phyloP scores from a whole-genome alignment of 1,140 invertebrate genomes.

The Drosophila pachea region DNA sequence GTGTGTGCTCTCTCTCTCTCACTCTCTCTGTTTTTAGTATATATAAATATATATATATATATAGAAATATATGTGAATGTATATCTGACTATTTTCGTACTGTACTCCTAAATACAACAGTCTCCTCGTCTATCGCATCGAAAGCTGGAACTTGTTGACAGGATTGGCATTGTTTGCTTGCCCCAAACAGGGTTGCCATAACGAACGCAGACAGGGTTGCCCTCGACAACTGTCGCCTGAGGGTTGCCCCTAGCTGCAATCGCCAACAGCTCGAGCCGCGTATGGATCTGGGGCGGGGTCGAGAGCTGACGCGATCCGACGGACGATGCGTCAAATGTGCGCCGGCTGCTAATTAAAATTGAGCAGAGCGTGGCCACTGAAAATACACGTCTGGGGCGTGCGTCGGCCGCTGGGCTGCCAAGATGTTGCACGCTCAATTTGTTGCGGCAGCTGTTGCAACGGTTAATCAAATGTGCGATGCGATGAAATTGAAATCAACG shows the following conservation, averaged over 20 bases:
- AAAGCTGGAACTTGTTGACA: constrained; percentile 25
- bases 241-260: neutral
- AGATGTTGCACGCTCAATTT: constrained; percentile 47
- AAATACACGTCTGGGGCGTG: constrained; percentile 9
- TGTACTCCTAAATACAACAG: constrained; percentile 22
- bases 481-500: constrained; percentile 69
- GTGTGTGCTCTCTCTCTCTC: too few species aligned
- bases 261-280: constrained; percentile 16
- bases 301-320: neutral
- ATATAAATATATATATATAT: neutral
- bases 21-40: too few species aligned
- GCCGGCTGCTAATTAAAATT: constrained; percentile 34
- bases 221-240: constrained; percentile 18
- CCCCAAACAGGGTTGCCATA: constrained; percentile 40
- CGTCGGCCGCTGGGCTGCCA: constrained; percentile 23
- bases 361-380: constrained; percentile 6
- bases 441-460: constrained; percentile 53
- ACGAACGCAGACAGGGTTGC: constrained; percentile 18
- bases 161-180: constrained; percentile 36
- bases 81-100: neutral
- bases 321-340: constrained; percentile 10
- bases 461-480: constrained; percentile 70
- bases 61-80: neutral
- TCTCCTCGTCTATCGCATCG: constrained; percentile 30
- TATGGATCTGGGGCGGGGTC: too few species aligned